Conservation (phyloP, 1,140 invertebrate genomes). For the Drosophila obscura region DNA sequence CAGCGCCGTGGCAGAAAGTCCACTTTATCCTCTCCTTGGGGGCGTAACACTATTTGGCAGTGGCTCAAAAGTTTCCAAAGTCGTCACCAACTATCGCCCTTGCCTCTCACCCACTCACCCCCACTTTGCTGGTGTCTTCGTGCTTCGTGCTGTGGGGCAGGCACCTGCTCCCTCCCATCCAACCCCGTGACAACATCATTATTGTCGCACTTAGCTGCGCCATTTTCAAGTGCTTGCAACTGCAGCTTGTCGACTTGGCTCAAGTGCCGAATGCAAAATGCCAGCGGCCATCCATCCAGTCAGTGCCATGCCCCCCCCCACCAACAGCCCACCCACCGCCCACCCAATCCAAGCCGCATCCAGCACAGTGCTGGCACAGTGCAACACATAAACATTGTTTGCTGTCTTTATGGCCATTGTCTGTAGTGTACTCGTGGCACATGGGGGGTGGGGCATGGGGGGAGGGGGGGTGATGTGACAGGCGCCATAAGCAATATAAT, state of each 20-base stretch:
- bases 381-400: no score
- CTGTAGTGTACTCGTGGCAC: no score
- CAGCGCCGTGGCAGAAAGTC: background rate
- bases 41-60: slow-evolving; percentile 8
- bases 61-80: slow-evolving; percentile 26
- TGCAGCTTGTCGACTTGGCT: slow-evolving; percentile 53
- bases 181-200: slow-evolving; percentile 46
- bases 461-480: no score
- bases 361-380: no score
- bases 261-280: slow-evolving; percentile 67
- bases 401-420: no score
- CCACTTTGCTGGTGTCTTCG: no score
- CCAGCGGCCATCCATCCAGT: slow-evolving; percentile 29
- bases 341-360: no score
- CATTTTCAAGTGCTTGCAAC: slow-evolving; percentile 52
- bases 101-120: background rate
- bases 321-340: no score
- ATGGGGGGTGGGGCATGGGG: no score
- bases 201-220: slow-evolving; percentile 61
- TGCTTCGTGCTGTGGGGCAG: background rate
- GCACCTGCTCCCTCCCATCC: slow-evolving; percentile 2
- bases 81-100: background rate
- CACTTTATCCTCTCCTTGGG: background rate
- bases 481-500: no score
- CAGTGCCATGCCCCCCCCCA: no score